Evolutionary conservation across 1,140 invertebrate species (phyloP).

Genomic region (Cepaea nemoralis): DNA sequence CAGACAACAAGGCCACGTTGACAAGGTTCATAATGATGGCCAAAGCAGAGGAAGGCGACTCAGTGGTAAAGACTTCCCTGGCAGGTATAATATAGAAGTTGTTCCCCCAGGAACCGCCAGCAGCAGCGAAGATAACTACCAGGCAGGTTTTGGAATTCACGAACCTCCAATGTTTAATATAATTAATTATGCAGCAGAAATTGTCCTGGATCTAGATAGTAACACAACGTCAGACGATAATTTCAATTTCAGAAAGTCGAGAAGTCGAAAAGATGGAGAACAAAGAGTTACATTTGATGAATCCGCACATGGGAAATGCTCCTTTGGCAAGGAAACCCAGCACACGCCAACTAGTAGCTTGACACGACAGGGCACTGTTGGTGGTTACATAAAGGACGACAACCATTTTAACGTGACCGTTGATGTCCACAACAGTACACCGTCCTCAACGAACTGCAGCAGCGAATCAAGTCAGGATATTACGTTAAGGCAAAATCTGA

Average conservation of each 20-base stretch:
- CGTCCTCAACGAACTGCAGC: neutral
- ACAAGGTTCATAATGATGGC: neutral
- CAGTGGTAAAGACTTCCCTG: neutral
- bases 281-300: conserved; percentile 62
- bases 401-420: conserved; percentile 47
- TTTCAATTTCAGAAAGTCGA: conserved; percentile 33
- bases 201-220: conserved; percentile 41
- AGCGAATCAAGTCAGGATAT: neutral
- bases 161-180: conserved; percentile 46
- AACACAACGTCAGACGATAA: conserved; percentile 26
- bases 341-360: conserved; percentile 17
- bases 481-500: neutral
- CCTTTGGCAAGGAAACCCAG: neutral
- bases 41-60: neutral
- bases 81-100: conserved; percentile 41
- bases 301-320: conserved; percentile 43
- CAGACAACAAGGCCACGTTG: conserved; percentile 44
- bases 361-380: neutral
- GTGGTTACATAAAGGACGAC: neutral
- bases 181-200: conserved; percentile 45
- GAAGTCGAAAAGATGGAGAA: conserved; percentile 45
- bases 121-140: conserved; percentile 36
- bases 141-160: conserved; percentile 46
- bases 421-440: conserved; percentile 43
- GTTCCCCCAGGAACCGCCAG: neutral